Evolutionary conservation across 2,888 invertebrate genomes (phyloP).

Genomic region (Ommatoiulus sabulosus): DNA sequence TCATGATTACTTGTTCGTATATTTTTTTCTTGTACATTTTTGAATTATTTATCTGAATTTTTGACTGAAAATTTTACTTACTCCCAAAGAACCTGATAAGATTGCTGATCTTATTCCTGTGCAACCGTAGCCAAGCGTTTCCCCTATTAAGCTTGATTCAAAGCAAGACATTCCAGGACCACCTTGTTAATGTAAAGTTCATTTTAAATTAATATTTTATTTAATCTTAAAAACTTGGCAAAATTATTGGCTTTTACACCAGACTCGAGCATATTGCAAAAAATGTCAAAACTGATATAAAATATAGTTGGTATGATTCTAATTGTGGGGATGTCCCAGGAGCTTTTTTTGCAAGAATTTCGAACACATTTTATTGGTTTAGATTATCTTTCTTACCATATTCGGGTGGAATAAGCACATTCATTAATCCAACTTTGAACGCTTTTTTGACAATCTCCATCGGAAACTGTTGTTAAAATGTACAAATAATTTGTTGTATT

Average conservation of each 20-base stretch:
- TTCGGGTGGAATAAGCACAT: constrained; percentile 80
- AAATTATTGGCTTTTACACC: no score
- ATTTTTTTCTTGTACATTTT: not conserved
- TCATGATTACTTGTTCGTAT: not conserved
- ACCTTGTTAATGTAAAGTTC: constrained; percentile 71
- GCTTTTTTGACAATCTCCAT: constrained; percentile 94
- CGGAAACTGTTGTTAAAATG: constrained; percentile 74
- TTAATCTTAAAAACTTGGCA: no score
- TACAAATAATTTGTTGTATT: no score
- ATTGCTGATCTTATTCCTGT: constrained; percentile 92
- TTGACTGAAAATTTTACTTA: constrained; percentile 61
- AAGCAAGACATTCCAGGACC: constrained; percentile 81
- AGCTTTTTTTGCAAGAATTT: no score
- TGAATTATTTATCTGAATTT: not conserved
- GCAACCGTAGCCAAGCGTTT: constrained; percentile 93
- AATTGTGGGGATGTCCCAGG: no score
- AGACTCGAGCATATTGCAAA: no score
- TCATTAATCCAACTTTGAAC: constrained; percentile 87
- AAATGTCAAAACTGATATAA: no score
- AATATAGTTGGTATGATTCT: no score
- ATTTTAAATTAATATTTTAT: no score
- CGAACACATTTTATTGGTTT: no score
- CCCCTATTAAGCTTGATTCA: constrained; percentile 84
- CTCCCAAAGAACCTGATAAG: constrained; percentile 86
- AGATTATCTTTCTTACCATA: constrained; percentile 62